A percentile compares a stretch with the other conserved stretches of the same genome.
These are phyloP conservation scores for Schrankia costaestrigalis DNA, from an alignment of 2,888 invertebrate genomes.

Conservation along the genomic window DNA sequence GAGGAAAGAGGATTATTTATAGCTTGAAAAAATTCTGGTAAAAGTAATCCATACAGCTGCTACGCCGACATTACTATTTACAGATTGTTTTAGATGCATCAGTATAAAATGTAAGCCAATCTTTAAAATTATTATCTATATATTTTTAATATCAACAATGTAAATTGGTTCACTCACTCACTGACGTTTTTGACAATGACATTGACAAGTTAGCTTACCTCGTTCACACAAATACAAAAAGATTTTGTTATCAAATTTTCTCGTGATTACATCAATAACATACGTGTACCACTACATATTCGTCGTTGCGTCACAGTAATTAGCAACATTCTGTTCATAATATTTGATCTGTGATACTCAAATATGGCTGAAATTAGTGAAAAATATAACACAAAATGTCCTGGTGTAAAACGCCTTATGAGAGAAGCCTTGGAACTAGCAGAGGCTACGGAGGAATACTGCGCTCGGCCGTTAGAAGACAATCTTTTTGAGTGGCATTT, in stretches of 20 bases:
- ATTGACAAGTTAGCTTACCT: too few species aligned
- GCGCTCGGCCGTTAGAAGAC: constrained; percentile 94
- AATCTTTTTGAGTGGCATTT: constrained; percentile 99
- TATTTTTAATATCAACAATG: not conserved
- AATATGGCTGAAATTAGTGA: constrained; percentile 68
- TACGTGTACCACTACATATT: constrained; percentile 40
- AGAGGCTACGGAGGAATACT: constrained; percentile 93
- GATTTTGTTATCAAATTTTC: constrained; percentile 54
- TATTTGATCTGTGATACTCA: constrained; percentile 16
- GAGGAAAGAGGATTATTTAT: too few species aligned
- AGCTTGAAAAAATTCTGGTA: too few species aligned
- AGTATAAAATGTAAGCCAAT: too few species aligned
- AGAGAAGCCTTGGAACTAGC: constrained; percentile 93
- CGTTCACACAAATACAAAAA: constrained; percentile 21
- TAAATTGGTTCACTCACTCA: not conserved
- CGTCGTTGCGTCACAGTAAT: constrained; percentile 40
- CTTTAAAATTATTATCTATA: too few species aligned
- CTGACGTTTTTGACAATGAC: constrained; percentile 20
- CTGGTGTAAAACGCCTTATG: constrained; percentile 96
- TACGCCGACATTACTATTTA: too few species aligned
- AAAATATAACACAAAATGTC: constrained; percentile 76
- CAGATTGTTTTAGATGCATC: too few species aligned
- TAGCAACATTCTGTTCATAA: constrained; percentile 14
- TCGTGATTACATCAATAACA: constrained; percentile 52
- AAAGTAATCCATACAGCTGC: too few species aligned